Conservation (phyloP, 2,113 vertebrate genomes). For the Crotalus tigris region DNA sequence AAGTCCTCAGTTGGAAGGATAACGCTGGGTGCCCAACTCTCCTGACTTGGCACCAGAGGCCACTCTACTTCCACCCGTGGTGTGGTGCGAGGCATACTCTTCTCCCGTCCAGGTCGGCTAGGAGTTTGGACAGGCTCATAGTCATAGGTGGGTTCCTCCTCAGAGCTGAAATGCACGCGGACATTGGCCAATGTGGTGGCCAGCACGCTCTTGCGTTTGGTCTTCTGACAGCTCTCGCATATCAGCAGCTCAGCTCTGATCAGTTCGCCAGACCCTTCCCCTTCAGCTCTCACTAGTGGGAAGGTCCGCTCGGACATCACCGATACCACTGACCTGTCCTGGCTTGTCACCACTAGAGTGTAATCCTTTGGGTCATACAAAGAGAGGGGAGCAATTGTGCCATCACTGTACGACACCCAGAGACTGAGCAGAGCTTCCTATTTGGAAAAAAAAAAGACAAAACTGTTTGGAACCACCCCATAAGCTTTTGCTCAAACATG, state of each 20-base stretch:
- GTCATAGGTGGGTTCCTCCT: conserved; percentile 76
- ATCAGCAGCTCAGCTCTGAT: conserved; percentile 89
- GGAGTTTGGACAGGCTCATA: conserved; percentile 75
- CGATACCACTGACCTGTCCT: conserved; percentile 84
- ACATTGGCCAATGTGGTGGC: conserved; percentile 79
- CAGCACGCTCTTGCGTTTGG: conserved; percentile 92
- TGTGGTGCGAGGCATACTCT: conserved; percentile 70
- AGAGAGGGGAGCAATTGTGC: conserved; percentile 85
- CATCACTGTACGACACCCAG: conserved; percentile 95
- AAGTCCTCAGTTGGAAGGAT: conserved; percentile 78
- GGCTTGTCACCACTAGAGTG: conserved; percentile 84
- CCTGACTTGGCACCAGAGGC: conserved; percentile 43
- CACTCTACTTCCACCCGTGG: conserved; percentile 74
- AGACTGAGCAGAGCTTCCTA: conserved; percentile 90
- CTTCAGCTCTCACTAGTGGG: conserved; percentile 85
- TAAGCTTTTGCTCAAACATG: neutral
- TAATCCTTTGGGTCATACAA: conserved; percentile 95
- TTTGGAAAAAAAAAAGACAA: conserved; percentile 58
- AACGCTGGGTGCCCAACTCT: conserved; percentile 61
- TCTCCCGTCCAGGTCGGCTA: conserved; percentile 67
- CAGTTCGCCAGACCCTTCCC: conserved; percentile 82
- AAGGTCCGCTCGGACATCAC: conserved; percentile 84
- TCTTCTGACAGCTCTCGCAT: conserved; percentile 94
- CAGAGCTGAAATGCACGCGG: conserved; percentile 84
- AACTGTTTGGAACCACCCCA: neutral